phyloP scores from a whole-genome alignment of 1,140 invertebrate genomes.

The Mamestra configurata region DNA sequence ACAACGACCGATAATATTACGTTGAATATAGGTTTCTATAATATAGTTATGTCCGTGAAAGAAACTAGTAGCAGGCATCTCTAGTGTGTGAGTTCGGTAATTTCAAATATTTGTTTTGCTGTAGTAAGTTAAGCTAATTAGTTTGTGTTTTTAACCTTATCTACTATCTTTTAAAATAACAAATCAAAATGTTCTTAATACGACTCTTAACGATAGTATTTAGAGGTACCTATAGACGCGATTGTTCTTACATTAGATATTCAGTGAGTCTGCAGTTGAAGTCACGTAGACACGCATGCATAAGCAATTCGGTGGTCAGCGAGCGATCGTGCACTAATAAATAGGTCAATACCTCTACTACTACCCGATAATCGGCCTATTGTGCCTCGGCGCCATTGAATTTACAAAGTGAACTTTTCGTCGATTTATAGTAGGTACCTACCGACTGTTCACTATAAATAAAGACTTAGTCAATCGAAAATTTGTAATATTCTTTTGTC shows the following conservation, averaged over 20 bases:
- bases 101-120: too few relatives aligned
- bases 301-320: constrained; percentile 73
- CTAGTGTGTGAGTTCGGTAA: too few relatives aligned
- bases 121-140: too few relatives aligned
- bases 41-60: too few relatives aligned
- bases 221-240: constrained; percentile 24
- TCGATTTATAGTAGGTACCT: not conserved
- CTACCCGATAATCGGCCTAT: constrained; percentile 47
- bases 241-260: constrained; percentile 68
- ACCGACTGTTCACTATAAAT: too few relatives aligned
- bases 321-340: constrained; percentile 71
- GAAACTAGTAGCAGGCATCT: too few relatives aligned
- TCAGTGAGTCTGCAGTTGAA: constrained; percentile 73
- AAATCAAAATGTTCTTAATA: not conserved
- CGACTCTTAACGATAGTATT: not conserved
- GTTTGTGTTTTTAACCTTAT: too few relatives aligned
- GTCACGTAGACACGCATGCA: constrained; percentile 80
- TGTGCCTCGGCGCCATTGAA: constrained; percentile 38
- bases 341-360: constrained; percentile 78
- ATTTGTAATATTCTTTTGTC: not conserved
- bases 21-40: constrained; percentile 32
- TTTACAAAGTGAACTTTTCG: constrained; percentile 29
- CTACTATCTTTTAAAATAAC: too few relatives aligned
- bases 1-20: constrained; percentile 66
- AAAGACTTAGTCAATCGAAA: too few relatives aligned